These are phyloP conservation scores for Lithophane socia DNA, from an alignment of 2,888 invertebrate genomes.

Conservation along the genomic window DNA sequence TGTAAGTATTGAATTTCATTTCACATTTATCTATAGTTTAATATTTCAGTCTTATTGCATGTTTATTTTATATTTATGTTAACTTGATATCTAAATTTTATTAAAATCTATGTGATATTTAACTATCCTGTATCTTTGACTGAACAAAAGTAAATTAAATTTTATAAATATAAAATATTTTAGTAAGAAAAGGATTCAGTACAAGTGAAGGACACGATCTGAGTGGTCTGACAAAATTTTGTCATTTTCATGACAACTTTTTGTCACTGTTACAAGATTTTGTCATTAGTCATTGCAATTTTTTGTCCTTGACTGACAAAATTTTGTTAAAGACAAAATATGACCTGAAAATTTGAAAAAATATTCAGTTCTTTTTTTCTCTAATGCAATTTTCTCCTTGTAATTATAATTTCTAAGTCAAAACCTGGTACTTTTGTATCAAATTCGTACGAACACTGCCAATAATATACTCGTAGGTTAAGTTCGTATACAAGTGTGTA, in stretches of 20 bases:
- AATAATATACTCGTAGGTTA: slow-evolving; percentile 73
- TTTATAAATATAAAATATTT: slow-evolving; percentile 57
- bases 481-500: slow-evolving; percentile 57
- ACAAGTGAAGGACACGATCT: slow-evolving; percentile 13
- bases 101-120: slow-evolving; percentile 62
- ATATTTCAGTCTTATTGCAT: slow-evolving; percentile 41
- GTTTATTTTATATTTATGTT: slow-evolving; percentile 40
- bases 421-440: slow-evolving; percentile 66
- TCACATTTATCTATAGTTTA: slow-evolving; percentile 8
- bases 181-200: slow-evolving; percentile 46
- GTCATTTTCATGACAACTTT: slow-evolving; percentile 45
- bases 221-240: slow-evolving; percentile 39
- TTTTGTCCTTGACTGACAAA: slow-evolving; percentile 45
- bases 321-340: slow-evolving; percentile 39
- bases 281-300: slow-evolving; percentile 42
- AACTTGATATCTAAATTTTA: slow-evolving; percentile 46
- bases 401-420: slow-evolving; percentile 69
- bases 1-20: slow-evolving; percentile 30
- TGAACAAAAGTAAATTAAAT: slow-evolving; percentile 71
- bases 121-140: slow-evolving; percentile 68
- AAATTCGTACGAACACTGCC: slow-evolving; percentile 77
- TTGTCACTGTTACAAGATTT: slow-evolving; percentile 46
- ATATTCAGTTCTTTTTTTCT: slow-evolving; percentile 29
- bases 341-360: slow-evolving; percentile 11
- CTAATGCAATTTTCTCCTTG: slow-evolving; percentile 50